Percentiles rank a stretch among this genome's conserved stretches.
phyloP scores from a whole-genome alignment of 1,140 invertebrate species.

The Brachionus plicatilis region DNA sequence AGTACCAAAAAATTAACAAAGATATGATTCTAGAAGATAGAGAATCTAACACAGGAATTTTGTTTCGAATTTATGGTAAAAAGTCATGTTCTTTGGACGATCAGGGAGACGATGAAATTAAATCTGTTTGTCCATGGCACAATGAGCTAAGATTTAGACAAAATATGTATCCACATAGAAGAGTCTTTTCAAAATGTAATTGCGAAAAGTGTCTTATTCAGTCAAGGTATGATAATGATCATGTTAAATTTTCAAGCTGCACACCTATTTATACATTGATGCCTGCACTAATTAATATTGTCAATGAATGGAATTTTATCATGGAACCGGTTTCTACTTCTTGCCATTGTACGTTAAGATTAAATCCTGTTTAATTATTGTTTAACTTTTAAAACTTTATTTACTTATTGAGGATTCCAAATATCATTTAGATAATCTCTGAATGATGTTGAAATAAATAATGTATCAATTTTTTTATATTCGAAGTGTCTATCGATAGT shows the following conservation, averaged over 20 bases:
- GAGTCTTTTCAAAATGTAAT: neutral
- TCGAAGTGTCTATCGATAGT: too few species aligned
- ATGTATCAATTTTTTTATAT: too few species aligned
- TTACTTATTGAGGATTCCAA: neutral
- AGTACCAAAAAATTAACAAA: neutral
- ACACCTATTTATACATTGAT: neutral
- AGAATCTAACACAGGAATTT: neutral
- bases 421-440: too few species aligned
- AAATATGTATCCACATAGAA: neutral
- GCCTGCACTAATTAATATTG: neutral
- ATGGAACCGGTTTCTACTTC: neutral
- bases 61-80: neutral
- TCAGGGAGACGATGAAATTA: neutral
- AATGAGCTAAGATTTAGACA: constrained; percentile 12
- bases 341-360: neutral
- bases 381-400: neutral
- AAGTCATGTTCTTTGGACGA: neutral
- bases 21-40: neutral
- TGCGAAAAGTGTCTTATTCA: neutral
- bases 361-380: neutral
- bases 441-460: too few species aligned
- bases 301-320: neutral
- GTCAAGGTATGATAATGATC: neutral
- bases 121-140: constrained; percentile 4
- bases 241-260: neutral